phyloP scores from a whole-genome alignment of 2,113 vertebrate species.

The Herpetotheres cachinnans region DNA sequence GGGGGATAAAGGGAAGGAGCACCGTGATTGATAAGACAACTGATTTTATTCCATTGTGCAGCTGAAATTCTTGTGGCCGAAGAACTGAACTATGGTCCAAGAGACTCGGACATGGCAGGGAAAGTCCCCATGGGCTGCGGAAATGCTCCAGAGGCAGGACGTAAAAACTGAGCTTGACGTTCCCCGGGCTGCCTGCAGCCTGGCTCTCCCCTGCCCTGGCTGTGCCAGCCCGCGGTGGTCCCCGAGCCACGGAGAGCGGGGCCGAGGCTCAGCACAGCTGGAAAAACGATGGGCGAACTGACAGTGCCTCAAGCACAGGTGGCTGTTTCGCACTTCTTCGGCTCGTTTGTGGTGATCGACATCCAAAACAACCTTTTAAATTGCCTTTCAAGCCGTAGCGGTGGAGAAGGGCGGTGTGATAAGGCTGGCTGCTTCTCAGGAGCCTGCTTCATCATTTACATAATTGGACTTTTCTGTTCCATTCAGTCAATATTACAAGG shows the following conservation, averaged over 20 bases:
- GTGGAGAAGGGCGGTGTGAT: not conserved
- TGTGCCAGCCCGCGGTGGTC: not conserved
- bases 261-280: not conserved
- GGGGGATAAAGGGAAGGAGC: not conserved
- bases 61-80: not conserved
- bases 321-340: not conserved
- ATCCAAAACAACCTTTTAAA: constrained; percentile 37
- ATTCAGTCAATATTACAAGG: constrained; percentile 38
- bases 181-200: not conserved
- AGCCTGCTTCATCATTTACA: constrained; percentile 48
- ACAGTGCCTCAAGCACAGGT: not conserved
- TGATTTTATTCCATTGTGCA: not conserved
- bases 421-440: constrained; percentile 32
- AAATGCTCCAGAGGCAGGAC: not conserved
- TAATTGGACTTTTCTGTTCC: constrained; percentile 62
- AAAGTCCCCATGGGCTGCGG: not conserved
- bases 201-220: not conserved
- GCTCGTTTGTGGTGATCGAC: constrained; percentile 39
- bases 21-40: accelerated
- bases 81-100: not conserved
- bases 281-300: not conserved
- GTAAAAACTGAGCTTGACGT: not conserved
- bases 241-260: accelerated
- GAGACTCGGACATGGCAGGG: not conserved
- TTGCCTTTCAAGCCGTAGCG: not conserved